These are phyloP conservation scores for Subanguina moxae DNA, from an alignment of 1,140 invertebrate genomes.

Conservation along the genomic window DNA sequence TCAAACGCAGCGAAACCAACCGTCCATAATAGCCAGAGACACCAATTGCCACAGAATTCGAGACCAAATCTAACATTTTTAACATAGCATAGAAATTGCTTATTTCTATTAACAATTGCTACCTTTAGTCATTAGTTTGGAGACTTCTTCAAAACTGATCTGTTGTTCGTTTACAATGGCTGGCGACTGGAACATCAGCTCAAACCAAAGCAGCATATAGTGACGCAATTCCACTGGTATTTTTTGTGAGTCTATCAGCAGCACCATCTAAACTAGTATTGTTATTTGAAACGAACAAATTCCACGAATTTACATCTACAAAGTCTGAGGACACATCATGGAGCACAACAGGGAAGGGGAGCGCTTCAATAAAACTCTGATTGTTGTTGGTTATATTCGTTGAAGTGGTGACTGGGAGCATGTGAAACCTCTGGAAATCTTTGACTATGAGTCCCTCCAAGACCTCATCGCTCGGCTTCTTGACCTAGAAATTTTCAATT, in stretches of 20 bases:
- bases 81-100: no score
- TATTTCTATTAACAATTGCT: no score
- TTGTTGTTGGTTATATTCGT: constrained; percentile 2
- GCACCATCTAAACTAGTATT: constrained; percentile 15
- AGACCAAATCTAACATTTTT: constrained; percentile 21
- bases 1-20: constrained; percentile 18
- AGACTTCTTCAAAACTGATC: constrained; percentile 37
- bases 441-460: constrained; percentile 26
- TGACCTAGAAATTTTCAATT: constrained; percentile 20
- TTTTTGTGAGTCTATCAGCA: constrained; percentile 26
- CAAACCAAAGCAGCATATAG: constrained; percentile 40
- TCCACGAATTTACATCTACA: constrained; percentile 24
- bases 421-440: constrained; percentile 21
- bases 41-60: constrained; percentile 17
- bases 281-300: background rate
- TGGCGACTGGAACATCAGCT: constrained; percentile 43
- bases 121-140: constrained; percentile 28
- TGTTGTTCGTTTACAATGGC: constrained; percentile 32
- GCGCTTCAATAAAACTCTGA: constrained; percentile 9
- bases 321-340: constrained; percentile 36
- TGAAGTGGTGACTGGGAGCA: constrained; percentile 17
- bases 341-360: constrained; percentile 28
- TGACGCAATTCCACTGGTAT: constrained; percentile 32
- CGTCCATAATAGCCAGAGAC: constrained; percentile 19
- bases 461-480: constrained; percentile 19